phyloP scores from a whole-genome alignment of 2,888 invertebrate species.

The Blastobasis lacticolella region DNA sequence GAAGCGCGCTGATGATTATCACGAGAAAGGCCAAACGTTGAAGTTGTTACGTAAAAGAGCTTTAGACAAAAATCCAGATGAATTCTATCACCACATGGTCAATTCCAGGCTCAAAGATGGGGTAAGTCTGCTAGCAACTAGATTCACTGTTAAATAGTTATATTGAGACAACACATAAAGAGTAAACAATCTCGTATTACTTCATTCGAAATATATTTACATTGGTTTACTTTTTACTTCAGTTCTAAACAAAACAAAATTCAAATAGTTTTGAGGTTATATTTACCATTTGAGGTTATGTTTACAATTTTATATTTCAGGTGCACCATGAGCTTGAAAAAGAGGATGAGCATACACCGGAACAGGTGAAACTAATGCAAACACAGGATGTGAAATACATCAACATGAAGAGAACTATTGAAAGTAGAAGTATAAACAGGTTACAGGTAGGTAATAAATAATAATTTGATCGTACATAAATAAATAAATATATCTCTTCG shows the following conservation, averaged over 20 bases:
- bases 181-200: too few relatives aligned
- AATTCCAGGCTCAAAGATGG: constrained; percentile 83
- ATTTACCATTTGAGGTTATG: background rate
- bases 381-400: constrained; percentile 95
- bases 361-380: constrained; percentile 91
- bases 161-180: background rate
- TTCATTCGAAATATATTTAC: too few relatives aligned
- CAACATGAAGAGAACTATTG: constrained; percentile 87
- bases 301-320: constrained; percentile 24
- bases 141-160: background rate
- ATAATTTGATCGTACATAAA: too few relatives aligned
- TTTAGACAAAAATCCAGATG: constrained; percentile 96
- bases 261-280: background rate
- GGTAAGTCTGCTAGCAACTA: constrained; percentile 31
- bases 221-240: too few relatives aligned
- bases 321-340: constrained; percentile 80
- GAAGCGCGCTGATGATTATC: constrained; percentile 83
- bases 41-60: constrained; percentile 88
- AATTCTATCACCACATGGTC: constrained; percentile 98
- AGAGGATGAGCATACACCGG: constrained; percentile 83
- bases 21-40: constrained; percentile 87
- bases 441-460: constrained; percentile 37
- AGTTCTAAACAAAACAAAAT: background rate
- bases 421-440: constrained; percentile 78
- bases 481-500: too few relatives aligned